Evolutionary conservation across 2,888 invertebrate species (phyloP).

Genomic region (Cistogaster globosa): DNA sequence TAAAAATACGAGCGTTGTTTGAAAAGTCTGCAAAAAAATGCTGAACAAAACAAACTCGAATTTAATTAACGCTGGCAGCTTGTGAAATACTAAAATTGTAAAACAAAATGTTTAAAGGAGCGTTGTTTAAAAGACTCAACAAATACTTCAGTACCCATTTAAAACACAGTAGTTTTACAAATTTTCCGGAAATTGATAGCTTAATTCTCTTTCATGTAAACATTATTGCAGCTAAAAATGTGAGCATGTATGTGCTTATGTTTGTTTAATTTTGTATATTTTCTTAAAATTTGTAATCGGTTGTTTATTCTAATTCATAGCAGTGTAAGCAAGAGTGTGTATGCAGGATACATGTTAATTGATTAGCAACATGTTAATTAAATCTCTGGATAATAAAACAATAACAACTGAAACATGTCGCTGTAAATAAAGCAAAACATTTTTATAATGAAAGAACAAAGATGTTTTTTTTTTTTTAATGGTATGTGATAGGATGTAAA

Average conservation of each 20-base stretch:
- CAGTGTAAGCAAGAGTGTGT: not conserved
- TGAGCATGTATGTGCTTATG: not conserved
- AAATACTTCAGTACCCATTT: too few relatives aligned
- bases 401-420: conserved; percentile 30
- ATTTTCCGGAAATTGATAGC: conserved; percentile 60
- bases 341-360: conserved; percentile 59
- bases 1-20: too few relatives aligned
- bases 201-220: not conserved
- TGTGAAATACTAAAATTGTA: too few relatives aligned
- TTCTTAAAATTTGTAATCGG: conserved; percentile 19
- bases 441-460: conserved; percentile 8
- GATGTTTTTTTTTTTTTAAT: conserved; percentile 22
- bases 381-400: conserved; percentile 54
- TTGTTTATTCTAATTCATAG: conserved; percentile 1
- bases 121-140: too few relatives aligned
- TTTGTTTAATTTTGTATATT: conserved; percentile 46
- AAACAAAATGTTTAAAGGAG: too few relatives aligned
- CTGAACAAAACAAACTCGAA: too few relatives aligned
- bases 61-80: too few relatives aligned
- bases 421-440: conserved; percentile 17
- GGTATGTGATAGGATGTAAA: not conserved
- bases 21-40: too few relatives aligned
- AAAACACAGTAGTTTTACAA: conserved; percentile 20
- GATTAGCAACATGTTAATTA: conserved; percentile 70
- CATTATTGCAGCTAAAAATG: not conserved